phyloP scores from a whole-genome alignment of 2,888 invertebrate species.

The Andrena trimmerana region DNA sequence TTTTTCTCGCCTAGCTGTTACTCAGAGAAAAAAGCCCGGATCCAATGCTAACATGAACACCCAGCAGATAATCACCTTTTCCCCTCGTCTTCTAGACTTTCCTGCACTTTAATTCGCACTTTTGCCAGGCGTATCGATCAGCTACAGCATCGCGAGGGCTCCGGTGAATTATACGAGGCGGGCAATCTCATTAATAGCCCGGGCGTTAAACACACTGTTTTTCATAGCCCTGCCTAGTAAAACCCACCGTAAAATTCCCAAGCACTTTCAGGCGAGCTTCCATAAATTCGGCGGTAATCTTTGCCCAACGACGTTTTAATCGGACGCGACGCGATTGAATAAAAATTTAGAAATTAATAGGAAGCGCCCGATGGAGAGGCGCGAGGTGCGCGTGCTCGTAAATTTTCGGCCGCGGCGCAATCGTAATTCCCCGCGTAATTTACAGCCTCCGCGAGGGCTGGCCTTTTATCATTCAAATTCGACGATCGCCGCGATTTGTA shows the following conservation, averaged over 20 bases:
- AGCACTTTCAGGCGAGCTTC: conserved; percentile 12
- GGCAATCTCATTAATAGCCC: conserved; percentile 46
- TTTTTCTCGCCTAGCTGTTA: not conserved
- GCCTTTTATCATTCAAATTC: conserved; percentile 64
- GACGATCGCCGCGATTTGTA: conserved; percentile 49
- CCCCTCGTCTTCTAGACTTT: conserved; percentile 45
- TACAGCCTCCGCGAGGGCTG: conserved; percentile 44
- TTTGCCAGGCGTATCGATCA: conserved; percentile 55
- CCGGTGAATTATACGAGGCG: conserved; percentile 36
- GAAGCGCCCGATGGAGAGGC: conserved; percentile 20
- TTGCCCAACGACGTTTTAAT: conserved; percentile 5
- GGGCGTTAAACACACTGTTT: conserved; percentile 36
- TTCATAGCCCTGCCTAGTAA: conserved; percentile 28
- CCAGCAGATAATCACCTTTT: conserved; percentile 43
- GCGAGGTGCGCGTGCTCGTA: conserved; percentile 31
- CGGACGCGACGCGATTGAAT: conserved; percentile 13
- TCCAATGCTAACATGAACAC: conserved; percentile 5
- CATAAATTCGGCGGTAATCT: conserved; percentile 28
- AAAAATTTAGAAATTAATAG: conserved; percentile 45
- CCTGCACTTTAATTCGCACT: conserved; percentile 54
- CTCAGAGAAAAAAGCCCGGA: not conserved
- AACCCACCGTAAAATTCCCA: conserved; percentile 35
- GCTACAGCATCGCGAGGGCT: conserved; percentile 25
- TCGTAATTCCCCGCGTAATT: conserved; percentile 56
- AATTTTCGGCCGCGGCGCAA: conserved; percentile 46